Evolutionary conservation across 2,797 vertebrate genomes (phyloP).

Genomic region (Phoeniculus purpureus): DNA sequence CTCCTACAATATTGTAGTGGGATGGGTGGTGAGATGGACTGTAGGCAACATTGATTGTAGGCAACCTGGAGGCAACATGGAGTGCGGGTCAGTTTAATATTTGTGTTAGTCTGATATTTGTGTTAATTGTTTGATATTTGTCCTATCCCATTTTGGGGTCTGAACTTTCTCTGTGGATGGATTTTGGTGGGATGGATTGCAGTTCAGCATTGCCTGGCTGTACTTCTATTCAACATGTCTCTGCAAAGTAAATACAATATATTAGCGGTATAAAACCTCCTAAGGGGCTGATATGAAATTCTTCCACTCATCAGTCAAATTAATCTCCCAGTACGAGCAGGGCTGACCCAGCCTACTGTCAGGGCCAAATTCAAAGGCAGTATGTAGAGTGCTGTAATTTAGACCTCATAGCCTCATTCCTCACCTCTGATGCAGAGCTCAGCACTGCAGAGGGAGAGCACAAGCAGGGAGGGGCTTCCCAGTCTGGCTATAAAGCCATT

Average conservation of each 20-base stretch:
- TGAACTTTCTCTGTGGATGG: not conserved
- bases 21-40: too few species aligned
- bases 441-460: not conserved
- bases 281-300: not conserved
- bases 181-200: not conserved
- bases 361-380: constrained; percentile 8
- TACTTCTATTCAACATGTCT: not conserved
- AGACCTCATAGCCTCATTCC: constrained; percentile 36
- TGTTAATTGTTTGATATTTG: not conserved
- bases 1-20: not conserved
- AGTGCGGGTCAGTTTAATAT: too few species aligned
- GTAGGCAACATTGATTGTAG: too few species aligned
- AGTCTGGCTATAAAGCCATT: not conserved
- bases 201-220: not conserved
- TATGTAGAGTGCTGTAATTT: not conserved
- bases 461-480: not conserved
- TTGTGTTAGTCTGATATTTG: too few species aligned
- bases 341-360: not conserved
- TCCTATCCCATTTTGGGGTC: not conserved
- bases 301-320: not conserved
- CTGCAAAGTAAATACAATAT: constrained; percentile 6
- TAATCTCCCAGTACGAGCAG: not conserved
- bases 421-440: constrained; percentile 20
- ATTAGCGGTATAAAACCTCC: not conserved
- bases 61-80: not conserved